phyloP scores from a whole-genome alignment of 2,113 vertebrate genomes.

The Psittacus erithacus region DNA sequence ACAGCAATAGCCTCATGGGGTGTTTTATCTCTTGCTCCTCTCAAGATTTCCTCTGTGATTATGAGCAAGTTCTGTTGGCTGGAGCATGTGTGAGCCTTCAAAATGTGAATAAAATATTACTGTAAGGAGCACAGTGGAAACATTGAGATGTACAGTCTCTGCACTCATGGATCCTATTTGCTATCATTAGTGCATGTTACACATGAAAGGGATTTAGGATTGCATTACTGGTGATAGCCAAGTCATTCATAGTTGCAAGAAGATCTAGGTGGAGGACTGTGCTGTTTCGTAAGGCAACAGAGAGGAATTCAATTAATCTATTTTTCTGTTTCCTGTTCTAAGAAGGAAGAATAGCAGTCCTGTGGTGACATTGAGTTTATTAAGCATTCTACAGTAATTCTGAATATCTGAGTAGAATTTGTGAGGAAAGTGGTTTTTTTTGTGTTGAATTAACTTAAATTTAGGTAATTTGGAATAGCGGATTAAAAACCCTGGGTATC shows the following conservation, averaged over 20 bases:
- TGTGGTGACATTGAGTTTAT: not conserved
- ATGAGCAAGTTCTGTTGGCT: not conserved
- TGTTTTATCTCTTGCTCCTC: not conserved
- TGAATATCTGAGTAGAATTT: not conserved
- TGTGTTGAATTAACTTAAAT: not conserved
- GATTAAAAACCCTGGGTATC: not conserved
- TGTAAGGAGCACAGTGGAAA: not conserved
- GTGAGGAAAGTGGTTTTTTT: not conserved
- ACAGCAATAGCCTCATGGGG: not conserved
- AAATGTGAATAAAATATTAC: not conserved
- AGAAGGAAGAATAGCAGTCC: not conserved
- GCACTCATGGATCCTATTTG: not conserved
- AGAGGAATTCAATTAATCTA: not conserved
- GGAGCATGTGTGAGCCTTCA: not conserved
- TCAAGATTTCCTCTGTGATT: not conserved
- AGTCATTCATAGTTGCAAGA: not conserved
- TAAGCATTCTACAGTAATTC: not conserved
- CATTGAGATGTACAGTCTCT: not conserved
- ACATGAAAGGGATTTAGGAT: not conserved
- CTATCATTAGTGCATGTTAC: not conserved
- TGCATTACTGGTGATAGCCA: not conserved
- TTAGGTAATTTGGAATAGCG: not conserved
- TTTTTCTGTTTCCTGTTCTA: not conserved
- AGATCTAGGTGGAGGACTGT: not conserved
- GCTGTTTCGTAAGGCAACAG: not conserved